Base-by-base conservation (phyloP, 1,140 invertebrate species). In the Notospermus geniculatus region DNA sequence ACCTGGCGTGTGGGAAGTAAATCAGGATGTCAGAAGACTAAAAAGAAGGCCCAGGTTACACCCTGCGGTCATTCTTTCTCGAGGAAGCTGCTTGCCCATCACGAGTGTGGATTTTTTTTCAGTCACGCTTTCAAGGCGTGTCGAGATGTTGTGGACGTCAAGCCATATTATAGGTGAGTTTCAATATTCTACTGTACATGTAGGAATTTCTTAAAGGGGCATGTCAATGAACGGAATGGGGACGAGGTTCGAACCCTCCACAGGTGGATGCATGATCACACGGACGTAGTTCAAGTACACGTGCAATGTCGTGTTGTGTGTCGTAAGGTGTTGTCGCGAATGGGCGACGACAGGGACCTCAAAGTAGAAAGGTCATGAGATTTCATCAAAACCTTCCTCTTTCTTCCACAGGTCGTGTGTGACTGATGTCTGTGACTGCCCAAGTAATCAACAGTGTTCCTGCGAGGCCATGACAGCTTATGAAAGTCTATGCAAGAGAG, bases 381-480 rank as follows among this genome's bases (percentile, higher is more conserved):
- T n/a, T n/a, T n/a, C 1, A 59, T 54, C 25, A 30, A 39, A 1
- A 30, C 19, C 54, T 59, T 23, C 41, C 41, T 41, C 19, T 27
- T 71, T 50, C 53, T 64, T 66, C 75, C 73, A 1, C 72, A 87
- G 86, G 63, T 90, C 92, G 0, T 97, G 93, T 79, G 85, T 90
- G 60, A 84, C 90, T 73, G 93, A 96, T 77, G 92, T 94, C 82
- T 94, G 92, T 77, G 91, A 93, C 73, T 96, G 93, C 82, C 87
- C 88, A 1, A 82, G 83, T 15, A 84, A 85, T 2, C 80, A 84
- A 39, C 83, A 85, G 60, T 95, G 92, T 74, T 90, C 92, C 74
- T 95, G 92, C 78, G 91, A 93, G 67, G 89, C 90, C 55, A 87
- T 93, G 61, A 87, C 88, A 55, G 91, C 92, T 0, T 95, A 94